Conservation (phyloP, 2,888 invertebrate species). For the Stenolophus ochropezus region DNA sequence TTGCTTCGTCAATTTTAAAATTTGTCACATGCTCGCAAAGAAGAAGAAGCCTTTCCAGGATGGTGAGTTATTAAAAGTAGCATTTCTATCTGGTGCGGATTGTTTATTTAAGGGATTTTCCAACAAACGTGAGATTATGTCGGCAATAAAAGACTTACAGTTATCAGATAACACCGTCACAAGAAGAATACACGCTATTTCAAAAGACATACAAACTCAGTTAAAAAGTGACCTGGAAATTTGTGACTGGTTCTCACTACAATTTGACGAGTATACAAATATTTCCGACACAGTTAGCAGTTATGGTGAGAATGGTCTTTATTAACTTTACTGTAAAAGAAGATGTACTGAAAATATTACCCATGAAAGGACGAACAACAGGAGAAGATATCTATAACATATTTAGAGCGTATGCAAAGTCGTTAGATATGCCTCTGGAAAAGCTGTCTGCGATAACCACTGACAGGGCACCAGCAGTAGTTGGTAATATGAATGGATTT, state of each 20-base stretch:
- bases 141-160: slow-evolving; percentile 65
- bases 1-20: no score
- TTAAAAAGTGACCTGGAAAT: slow-evolving; percentile 62
- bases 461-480: slow-evolving; percentile 62
- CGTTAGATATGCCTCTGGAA: slow-evolving; percentile 59
- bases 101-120: no score
- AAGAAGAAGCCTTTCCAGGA: no score
- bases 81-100: no score
- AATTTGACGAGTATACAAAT: background rate
- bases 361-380: slow-evolving; percentile 60
- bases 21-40: no score
- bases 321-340: slow-evolving; percentile 61
- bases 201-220: slow-evolving; percentile 51
- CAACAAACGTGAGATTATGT: slow-evolving; percentile 66
- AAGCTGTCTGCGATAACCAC: slow-evolving; percentile 59
- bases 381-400: slow-evolving; percentile 61
- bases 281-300: background rate
- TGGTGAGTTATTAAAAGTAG: no score
- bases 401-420: slow-evolving; percentile 60
- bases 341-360: slow-evolving; percentile 62
- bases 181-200: slow-evolving; percentile 62
- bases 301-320: slow-evolving; percentile 61
- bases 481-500: slow-evolving; percentile 60
- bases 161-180: slow-evolving; percentile 64
- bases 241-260: slow-evolving; percentile 15